These are phyloP conservation scores for Leptonema lineaticorne DNA, from an alignment of 1,140 invertebrate species.

Conservation along the genomic window DNA sequence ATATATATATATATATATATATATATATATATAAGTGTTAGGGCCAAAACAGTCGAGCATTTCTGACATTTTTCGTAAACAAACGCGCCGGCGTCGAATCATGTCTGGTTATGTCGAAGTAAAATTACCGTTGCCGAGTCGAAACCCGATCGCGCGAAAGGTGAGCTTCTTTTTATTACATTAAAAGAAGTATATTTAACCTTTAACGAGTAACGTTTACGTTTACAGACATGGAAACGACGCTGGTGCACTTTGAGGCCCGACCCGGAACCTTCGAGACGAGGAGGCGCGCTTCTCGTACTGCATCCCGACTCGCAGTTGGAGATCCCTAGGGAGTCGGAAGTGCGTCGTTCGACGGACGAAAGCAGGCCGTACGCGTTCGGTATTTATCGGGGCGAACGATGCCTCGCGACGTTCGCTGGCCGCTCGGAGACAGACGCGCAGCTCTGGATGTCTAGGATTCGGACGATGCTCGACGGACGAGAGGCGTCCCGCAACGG, in stretches of 20 bases:
- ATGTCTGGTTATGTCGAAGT: conserved; percentile 39
- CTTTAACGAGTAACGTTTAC: background rate
- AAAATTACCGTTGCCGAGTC: conserved; percentile 30
- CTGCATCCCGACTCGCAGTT: conserved; percentile 37
- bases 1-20: too few relatives aligned
- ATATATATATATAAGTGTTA: too few relatives aligned
- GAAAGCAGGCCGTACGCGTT: conserved; percentile 36
- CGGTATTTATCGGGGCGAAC: conserved; percentile 31
- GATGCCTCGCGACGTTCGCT: conserved; percentile 27
- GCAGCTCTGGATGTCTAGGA: conserved; percentile 38
- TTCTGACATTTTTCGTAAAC: background rate
- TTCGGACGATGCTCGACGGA: conserved; percentile 34
- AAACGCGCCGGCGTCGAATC: too few relatives aligned
- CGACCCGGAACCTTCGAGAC: conserved; percentile 27
- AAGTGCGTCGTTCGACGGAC: conserved; percentile 31
- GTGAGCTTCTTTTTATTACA: conserved; percentile 8
- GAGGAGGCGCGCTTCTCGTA: conserved; percentile 31
- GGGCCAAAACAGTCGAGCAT: too few relatives aligned
- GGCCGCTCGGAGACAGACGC: conserved; percentile 38
- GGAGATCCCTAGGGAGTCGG: conserved; percentile 31
- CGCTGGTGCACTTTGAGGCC: conserved; percentile 39
- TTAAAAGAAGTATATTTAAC: background rate
- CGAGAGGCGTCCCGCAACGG: background rate
- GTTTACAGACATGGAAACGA: conserved; percentile 39
- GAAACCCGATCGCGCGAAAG: conserved; percentile 37